Conservation (phyloP, 2,113 vertebrate genomes). For the Campylomormyrus tamandua region DNA sequence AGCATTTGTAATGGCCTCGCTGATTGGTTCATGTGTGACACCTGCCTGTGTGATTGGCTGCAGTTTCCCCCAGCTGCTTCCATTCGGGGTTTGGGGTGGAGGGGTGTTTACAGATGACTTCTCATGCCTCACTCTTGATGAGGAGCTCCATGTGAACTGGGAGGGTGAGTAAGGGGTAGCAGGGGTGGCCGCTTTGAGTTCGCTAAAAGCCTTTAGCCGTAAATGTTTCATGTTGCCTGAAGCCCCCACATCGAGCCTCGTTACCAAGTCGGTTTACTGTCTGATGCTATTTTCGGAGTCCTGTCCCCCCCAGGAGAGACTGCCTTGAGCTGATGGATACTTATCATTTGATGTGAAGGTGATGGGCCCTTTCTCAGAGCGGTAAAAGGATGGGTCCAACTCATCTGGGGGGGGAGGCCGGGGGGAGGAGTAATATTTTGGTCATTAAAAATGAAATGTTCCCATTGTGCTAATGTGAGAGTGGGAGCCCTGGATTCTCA, state of each 20-base stretch:
- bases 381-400: background rate
- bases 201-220: slow-evolving; percentile 26
- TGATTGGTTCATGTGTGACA: background rate
- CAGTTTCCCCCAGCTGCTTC: background rate
- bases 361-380: background rate
- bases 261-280: background rate
- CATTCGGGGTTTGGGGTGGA: background rate
- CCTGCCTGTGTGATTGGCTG: background rate
- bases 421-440: background rate
- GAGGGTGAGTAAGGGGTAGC: background rate
- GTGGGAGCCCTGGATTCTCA: background rate
- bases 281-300: background rate
- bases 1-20: background rate
- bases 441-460: background rate
- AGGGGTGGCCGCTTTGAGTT: background rate
- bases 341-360: background rate
- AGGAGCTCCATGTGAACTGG: background rate
- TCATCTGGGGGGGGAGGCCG: background rate
- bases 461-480: background rate
- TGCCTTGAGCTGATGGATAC: background rate
- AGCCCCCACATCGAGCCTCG: background rate
- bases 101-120: background rate
- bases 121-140: background rate
- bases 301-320: background rate
- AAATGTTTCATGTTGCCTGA: slow-evolving; percentile 19